These are phyloP conservation scores for Ctenoplectra terminalis DNA, from an alignment of 1,140 invertebrate genomes.

Conservation along the genomic window DNA sequence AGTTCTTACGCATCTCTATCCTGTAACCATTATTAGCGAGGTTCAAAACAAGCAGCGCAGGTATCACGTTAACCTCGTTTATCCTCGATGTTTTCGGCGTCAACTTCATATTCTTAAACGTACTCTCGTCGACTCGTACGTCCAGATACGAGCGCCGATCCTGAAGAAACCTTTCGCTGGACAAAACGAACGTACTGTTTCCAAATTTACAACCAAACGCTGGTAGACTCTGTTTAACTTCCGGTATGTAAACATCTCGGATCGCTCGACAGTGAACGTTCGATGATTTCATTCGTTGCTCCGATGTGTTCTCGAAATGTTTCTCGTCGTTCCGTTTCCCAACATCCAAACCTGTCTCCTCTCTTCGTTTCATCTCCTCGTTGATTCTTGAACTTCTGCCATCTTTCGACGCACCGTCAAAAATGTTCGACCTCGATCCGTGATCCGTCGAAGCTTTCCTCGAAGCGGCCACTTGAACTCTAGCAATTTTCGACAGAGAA, in stretches of 20 bases:
- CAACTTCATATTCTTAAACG: conserved; percentile 50
- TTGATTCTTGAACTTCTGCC: no score
- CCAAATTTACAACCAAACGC: conserved; percentile 66
- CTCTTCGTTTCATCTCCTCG: no score
- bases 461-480: conserved; percentile 56
- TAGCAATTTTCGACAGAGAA: conserved; percentile 69
- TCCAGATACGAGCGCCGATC: conserved; percentile 64
- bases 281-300: not conserved
- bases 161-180: conserved; percentile 71
- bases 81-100: not conserved
- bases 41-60: conserved; percentile 68
- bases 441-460: not conserved
- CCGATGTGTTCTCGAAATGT: not conserved
- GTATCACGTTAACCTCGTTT: conserved; percentile 53
- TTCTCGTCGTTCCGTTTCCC: not conserved
- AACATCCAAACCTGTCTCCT: not conserved
- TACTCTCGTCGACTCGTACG: conserved; percentile 64
- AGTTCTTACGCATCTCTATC: conserved; percentile 22
- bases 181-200: conserved; percentile 64
- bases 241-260: conserved; percentile 62
- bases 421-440: not conserved
- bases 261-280: conserved; percentile 57
- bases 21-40: conserved; percentile 60
- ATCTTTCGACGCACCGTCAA: not conserved
- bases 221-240: conserved; percentile 63